Base-by-base conservation (phyloP, 2,113 vertebrate species). In the Amphilophus citrinellus region DNA sequence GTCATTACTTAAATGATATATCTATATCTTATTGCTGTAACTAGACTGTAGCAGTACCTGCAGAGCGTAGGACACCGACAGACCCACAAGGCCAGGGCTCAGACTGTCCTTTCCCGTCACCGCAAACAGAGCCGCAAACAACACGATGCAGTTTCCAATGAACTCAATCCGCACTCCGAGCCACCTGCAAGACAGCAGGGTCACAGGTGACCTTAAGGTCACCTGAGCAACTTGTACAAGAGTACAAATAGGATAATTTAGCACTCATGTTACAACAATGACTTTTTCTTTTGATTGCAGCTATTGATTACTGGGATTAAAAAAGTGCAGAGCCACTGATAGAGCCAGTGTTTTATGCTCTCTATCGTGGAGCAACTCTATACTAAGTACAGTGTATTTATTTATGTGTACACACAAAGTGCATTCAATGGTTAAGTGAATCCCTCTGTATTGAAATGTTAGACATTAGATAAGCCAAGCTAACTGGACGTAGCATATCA, bases 81-180 rank as follows among this genome's bases (percentile, higher is more conserved):
- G 97, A 37, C 98, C 98, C 63, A 99, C 98, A 1, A 98, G 87
- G 7, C 98, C 98, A 0, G 97, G 94, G 65, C 88, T 98, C 81
- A 99, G 95, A 6, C 14, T 96, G 42, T 88, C 94, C 88, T 95
- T 98, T 58, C 97, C 94, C 2, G 96, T 94, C 84, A 99, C 98
- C 3, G 97, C 97, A 37, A 99, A 99, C 82, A 99, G 80, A 6
- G 97, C 98, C 17, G 98, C 97, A 84, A 99, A 99, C 83, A 99
- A 86, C 79, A 99, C 98, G 0, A 99, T 93, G 62, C 97, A 99
- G 92, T 97, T 99, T 9, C 98, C 98, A 59, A 99, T 96, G 79
- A 98, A 99, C 87, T 99, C 98, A 1, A 99, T 96, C 1, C 96
- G 96, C 63, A 99, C 62, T 0, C 98, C 97, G 47, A 99, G 95